These are phyloP conservation scores for Platycheirus rosarum DNA, from an alignment of 2,888 invertebrate genomes.

Conservation along the genomic window DNA sequence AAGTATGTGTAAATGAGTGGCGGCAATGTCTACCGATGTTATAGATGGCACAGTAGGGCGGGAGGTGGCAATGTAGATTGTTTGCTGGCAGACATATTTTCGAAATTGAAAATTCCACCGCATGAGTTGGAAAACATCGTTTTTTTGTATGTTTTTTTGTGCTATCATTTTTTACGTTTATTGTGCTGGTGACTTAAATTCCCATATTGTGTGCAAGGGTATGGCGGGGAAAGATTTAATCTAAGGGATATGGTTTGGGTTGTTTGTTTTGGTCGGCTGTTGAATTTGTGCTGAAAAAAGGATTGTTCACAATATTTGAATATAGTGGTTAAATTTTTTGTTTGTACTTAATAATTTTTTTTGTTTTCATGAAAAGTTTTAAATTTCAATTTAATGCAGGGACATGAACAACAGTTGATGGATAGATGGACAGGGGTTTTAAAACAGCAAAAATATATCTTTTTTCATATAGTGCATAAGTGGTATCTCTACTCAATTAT, in stretches of 20 bases:
- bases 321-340: slow-evolving; percentile 31
- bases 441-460: not conserved
- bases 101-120: slow-evolving; percentile 70
- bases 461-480: not conserved
- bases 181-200: slow-evolving; percentile 16
- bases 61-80: slow-evolving; percentile 1
- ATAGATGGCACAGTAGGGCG: not conserved
- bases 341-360: not conserved
- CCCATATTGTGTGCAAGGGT: not conserved
- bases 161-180: slow-evolving; percentile 4
- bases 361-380: not conserved
- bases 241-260: slow-evolving; percentile 29
- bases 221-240: slow-evolving; percentile 29
- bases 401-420: slow-evolving; percentile 2
- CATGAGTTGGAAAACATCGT: slow-evolving; percentile 47
- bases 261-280: slow-evolving; percentile 26
- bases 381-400: slow-evolving; percentile 43
- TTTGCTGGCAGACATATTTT: slow-evolving; percentile 69
- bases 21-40: slow-evolving; percentile 15
- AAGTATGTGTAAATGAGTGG: slow-evolving; percentile 41
- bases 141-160: slow-evolving; percentile 19
- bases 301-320: slow-evolving; percentile 30
- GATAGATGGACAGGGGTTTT: not conserved
- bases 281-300: slow-evolving; percentile 28
- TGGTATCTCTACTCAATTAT: no score